These are phyloP conservation scores for Scotopteryx bipunctaria DNA, from an alignment of 2,888 invertebrate genomes.

Conservation along the genomic window DNA sequence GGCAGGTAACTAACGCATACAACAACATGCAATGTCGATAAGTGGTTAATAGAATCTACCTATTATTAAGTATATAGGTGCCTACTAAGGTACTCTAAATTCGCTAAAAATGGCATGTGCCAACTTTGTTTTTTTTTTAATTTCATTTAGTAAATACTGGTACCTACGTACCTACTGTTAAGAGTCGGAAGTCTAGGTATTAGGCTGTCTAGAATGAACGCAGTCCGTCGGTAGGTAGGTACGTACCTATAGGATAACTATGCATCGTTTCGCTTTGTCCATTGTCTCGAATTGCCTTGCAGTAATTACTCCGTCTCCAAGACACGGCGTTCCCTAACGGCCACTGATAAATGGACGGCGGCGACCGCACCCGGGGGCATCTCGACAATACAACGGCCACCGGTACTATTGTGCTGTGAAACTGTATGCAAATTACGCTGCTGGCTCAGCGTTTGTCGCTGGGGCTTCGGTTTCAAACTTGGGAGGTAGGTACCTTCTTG, in stretches of 20 bases:
- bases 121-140: no score
- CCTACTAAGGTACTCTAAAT: no score
- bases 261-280: conserved; percentile 11
- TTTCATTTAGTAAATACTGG: no score
- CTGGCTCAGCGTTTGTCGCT: not conserved
- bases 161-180: no score
- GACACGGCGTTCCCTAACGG: conserved; percentile 32
- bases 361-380: conserved; percentile 12
- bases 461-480: not conserved
- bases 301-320: conserved; percentile 26
- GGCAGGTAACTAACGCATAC: no score
- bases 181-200: not conserved
- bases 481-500: not conserved
- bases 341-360: conserved; percentile 29
- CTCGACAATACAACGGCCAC: conserved; percentile 7
- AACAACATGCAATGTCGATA: no score
- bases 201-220: no score
- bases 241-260: not conserved
- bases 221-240: no score
- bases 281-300: conserved; percentile 18
- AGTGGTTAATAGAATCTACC: no score
- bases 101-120: no score
- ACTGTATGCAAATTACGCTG: conserved; percentile 6
- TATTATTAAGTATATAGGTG: no score
- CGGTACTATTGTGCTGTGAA: not conserved